Percentiles rank a stretch among this genome's conserved stretches.
Conservation (phyloP, 2,113 vertebrate species). For the Chaetodon trifascialis region DNA sequence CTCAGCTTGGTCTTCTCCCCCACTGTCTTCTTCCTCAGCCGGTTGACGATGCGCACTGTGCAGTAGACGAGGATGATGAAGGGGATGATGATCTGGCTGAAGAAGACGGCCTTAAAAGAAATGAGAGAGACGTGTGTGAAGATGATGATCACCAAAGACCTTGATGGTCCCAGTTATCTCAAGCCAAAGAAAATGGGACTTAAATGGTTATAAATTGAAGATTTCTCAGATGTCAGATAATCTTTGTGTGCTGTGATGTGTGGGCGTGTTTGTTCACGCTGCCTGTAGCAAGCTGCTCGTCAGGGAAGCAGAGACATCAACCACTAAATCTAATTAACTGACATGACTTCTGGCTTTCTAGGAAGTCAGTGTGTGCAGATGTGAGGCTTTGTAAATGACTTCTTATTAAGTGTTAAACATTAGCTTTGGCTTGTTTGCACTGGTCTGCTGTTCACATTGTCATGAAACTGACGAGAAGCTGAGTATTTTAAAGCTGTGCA, state of each 20-base stretch:
- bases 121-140: neutral
- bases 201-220: neutral
- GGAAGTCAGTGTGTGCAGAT: neutral
- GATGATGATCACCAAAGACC: neutral
- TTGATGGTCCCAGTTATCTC: neutral
- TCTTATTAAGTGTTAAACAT: neutral
- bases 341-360: neutral
- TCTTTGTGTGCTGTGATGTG: neutral
- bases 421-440: neutral
- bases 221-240: neutral
- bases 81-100: constrained; percentile 82
- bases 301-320: neutral
- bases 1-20: constrained; percentile 80
- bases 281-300: neutral
- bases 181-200: neutral
- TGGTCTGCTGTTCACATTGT: neutral
- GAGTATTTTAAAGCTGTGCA: neutral
- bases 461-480: neutral
- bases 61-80: constrained; percentile 83
- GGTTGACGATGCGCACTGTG: constrained; percentile 69
- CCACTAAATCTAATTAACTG: neutral
- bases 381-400: neutral
- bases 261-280: neutral
- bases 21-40: constrained; percentile 77
- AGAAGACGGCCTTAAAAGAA: constrained; percentile 68